phyloP scores from a whole-genome alignment of 2,113 vertebrate genomes.

The Neotoma lepida region DNA sequence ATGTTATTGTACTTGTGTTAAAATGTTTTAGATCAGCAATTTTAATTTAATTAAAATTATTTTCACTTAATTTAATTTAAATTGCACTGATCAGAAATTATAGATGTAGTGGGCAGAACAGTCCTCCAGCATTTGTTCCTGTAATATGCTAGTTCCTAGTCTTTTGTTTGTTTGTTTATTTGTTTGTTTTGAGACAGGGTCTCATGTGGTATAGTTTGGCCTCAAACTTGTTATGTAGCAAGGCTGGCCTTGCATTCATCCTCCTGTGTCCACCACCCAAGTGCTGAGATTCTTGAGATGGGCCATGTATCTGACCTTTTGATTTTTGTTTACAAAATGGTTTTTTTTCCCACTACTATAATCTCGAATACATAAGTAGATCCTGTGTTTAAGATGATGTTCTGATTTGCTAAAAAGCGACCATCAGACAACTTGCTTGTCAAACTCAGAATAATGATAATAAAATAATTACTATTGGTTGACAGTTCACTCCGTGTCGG shows the following conservation, averaged over 20 bases:
- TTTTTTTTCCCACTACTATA: neutral
- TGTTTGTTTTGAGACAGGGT: neutral
- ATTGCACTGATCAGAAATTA: slow-evolving; percentile 9
- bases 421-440: neutral
- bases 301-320: neutral
- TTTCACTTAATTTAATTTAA: slow-evolving; percentile 15
- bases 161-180: neutral
- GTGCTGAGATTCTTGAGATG: neutral
- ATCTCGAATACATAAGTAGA: slow-evolving; percentile 8
- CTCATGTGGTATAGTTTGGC: too few species aligned
- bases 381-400: neutral
- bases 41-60: slow-evolving; percentile 6
- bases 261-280: too few species aligned
- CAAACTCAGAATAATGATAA: neutral
- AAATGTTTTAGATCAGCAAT: neutral
- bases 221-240: neutral
- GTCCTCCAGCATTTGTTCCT: neutral
- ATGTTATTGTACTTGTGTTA: slow-evolving; percentile 23
- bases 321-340: neutral
- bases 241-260: too few species aligned
- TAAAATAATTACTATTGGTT: neutral
- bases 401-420: neutral
- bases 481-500: neutral
- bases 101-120: neutral
- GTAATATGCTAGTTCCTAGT: neutral